Evolutionary conservation across 2,113 vertebrate species (phyloP).

Genomic region (Lagenorhynchus albirostris): DNA sequence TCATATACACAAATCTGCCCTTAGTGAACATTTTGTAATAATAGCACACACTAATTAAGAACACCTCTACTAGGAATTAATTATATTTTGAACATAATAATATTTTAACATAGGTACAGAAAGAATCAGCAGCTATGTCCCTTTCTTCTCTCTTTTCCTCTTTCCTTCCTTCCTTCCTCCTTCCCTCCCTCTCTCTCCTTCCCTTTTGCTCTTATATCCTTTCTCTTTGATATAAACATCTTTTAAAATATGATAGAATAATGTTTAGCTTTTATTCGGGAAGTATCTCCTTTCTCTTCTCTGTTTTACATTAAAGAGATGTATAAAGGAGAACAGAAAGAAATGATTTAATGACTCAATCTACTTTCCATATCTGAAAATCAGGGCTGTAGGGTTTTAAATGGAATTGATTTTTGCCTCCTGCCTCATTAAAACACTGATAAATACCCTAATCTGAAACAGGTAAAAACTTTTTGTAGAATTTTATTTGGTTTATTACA

Average conservation of each 20-base stretch:
- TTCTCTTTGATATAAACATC: neutral
- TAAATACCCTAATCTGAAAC: neutral
- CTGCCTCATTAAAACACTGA: neutral
- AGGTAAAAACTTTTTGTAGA: neutral
- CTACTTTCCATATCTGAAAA: neutral
- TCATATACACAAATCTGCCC: neutral
- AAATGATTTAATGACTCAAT: neutral
- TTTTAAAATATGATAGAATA: neutral
- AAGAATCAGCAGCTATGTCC: neutral
- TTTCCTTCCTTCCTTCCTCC: neutral
- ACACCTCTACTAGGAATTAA: neutral
- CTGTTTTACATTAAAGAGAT: neutral
- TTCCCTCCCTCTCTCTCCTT: neutral
- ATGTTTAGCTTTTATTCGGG: neutral
- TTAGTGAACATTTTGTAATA: neutral
- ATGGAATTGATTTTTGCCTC: neutral
- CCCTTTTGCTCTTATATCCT: neutral
- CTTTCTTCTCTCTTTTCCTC: accelerated
- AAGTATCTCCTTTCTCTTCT: neutral
- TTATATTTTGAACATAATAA: neutral
- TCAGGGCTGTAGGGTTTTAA: neutral
- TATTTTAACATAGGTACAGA: neutral
- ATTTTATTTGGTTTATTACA: neutral
- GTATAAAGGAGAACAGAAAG: neutral
- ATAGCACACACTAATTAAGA: neutral